A percentile compares a stretch with the other conserved stretches of the same genome.
Evolutionary conservation across 1,140 invertebrate genomes (phyloP).

Genomic region (Phymastichus coffea): DNA sequence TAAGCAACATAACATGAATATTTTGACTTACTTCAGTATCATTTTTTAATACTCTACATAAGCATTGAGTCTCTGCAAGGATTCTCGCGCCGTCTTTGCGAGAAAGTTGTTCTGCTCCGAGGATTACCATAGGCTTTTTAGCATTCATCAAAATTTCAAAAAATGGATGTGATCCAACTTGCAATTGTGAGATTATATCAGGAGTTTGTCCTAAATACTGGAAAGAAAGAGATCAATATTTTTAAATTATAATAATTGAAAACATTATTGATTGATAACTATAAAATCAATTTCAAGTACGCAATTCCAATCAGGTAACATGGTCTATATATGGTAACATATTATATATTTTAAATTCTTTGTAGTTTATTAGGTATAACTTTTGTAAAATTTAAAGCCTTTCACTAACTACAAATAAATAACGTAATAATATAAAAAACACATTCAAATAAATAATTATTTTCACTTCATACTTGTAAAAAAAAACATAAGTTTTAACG

Average conservation of each 20-base stretch:
- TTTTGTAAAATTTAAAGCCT: no score
- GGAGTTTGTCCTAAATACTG: constrained; percentile 83
- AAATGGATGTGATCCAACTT: constrained; percentile 75
- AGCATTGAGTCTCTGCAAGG: constrained; percentile 71
- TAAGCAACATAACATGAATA: no score
- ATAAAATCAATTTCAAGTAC: no score
- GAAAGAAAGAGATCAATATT: constrained; percentile 37
- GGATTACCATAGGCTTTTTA: constrained; percentile 88
- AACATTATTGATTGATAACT: not conserved
- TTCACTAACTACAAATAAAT: no score
- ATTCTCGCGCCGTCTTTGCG: constrained; percentile 78
- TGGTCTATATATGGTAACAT: constrained; percentile 15
- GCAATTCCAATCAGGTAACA: no score
- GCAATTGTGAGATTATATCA: constrained; percentile 71
- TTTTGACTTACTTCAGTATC: constrained; percentile 49
- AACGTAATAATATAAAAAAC: no score
- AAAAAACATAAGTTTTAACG: no score
- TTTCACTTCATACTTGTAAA: no score
- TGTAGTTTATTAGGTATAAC: no score
- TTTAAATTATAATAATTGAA: constrained; percentile 9
- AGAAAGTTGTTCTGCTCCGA: constrained; percentile 83
- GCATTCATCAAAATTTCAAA: constrained; percentile 72
- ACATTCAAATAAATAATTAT: no score
- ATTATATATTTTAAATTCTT: constrained; percentile 20
- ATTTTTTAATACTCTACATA: constrained; percentile 63